Evolutionary conservation across 1,140 invertebrate species (phyloP), one percentile per base, ranked within the genome.

Genomic region (Cotesia vestalis): DNA sequence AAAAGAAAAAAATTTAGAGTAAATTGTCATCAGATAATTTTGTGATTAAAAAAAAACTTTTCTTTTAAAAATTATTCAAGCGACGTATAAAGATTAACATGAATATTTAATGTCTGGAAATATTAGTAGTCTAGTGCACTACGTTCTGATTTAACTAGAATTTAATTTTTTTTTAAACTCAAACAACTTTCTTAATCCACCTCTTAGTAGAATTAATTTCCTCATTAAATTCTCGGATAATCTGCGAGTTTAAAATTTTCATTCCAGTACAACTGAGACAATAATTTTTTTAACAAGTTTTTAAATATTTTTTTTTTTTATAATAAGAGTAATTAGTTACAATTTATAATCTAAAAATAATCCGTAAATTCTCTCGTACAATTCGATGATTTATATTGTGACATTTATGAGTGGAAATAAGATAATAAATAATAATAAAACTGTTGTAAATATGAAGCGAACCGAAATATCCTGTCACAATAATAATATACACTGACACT

Each of bases 151-250:
- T 68, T 68, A 52, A 46, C 14, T 66, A 52, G 6, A 9, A 46
- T 46, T 46, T 46, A 11, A 46, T 46, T 17, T 52, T 68, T 57
- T 53, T 52, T 55, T 46, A 34, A 66, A 38, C 46, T 52, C 8
- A 57, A 68, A 61, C 76, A 79, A 80, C 76, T 80, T 79, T 79
- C 78, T 79, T 80, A 80, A 80, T 78, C 74, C 71, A 5, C 71
- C 76, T 75, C 78, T 80, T 78, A 79, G 75, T 62, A 20, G 34
- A 75, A 76, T 79, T 79, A 80, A 79, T 77, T 77, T 72, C 57
- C 69, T 66, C 77, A 77, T 79, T 79, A 79, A 78, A 79, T 79
- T 69, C 68, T 72, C 74, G 68, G 52, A 72, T 74, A 73, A 69
- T 71, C 57, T 14, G 51, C 51, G 38, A 12, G 12, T 34, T 34